Conservation (phyloP, 2,797 vertebrate species). For the Myotis pilosus region DNA sequence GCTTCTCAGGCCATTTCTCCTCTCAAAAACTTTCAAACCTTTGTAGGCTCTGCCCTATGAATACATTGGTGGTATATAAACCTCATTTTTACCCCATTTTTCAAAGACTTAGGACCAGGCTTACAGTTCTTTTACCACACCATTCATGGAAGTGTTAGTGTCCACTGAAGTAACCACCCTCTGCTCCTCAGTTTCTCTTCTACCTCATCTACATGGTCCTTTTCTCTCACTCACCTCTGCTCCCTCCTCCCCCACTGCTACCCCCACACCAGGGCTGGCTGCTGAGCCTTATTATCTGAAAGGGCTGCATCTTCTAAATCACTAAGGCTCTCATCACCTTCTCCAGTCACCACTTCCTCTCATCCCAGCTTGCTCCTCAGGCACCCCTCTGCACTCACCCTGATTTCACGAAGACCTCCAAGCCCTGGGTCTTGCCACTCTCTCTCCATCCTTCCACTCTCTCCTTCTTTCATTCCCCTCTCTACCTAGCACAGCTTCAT, state of each 20-base stretch:
- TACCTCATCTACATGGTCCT: neutral
- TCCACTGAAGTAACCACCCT: neutral
- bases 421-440: neutral
- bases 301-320: neutral
- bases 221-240: neutral
- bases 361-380: neutral
- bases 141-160: neutral
- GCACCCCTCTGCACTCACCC: neutral
- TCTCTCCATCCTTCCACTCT: neutral
- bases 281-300: neutral
- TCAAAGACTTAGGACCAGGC: neutral
- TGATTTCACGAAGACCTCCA: neutral
- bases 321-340: neutral
- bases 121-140: neutral
- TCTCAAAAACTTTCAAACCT: neutral
- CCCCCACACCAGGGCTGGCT: neutral
- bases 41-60: neutral
- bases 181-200: neutral
- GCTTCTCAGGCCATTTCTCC: neutral
- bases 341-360: neutral
- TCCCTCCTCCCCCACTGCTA: too few relatives aligned
- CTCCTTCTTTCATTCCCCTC: neutral
- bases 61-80: accelerated
- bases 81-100: neutral
- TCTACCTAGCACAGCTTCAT: neutral